Conservation (phyloP, 2,113 vertebrate genomes). For the Pogonocichla stellata region DNA sequence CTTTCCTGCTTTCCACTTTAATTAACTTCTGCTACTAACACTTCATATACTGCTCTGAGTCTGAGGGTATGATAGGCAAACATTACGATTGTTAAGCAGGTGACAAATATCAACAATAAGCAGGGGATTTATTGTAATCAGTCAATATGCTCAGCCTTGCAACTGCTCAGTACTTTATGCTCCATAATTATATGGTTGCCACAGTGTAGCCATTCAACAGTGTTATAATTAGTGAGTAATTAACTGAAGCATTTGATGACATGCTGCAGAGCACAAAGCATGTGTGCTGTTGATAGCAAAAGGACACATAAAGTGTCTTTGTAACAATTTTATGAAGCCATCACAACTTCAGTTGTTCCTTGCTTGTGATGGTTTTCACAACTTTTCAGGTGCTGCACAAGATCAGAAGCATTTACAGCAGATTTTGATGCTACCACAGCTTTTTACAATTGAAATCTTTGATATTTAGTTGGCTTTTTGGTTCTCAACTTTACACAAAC, state of each 20-base stretch:
- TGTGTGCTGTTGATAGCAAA: slow-evolving; percentile 55
- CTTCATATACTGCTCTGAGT: not conserved
- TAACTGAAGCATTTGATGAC: slow-evolving; percentile 73
- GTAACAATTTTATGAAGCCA: slow-evolving; percentile 21
- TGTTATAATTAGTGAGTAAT: slow-evolving; percentile 80
- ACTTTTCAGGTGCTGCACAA: not conserved
- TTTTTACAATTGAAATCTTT: not conserved
- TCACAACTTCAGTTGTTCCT: not conserved
- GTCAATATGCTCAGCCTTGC: slow-evolving; percentile 68
- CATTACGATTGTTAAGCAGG: slow-evolving; percentile 62
- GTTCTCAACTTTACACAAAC: not conserved
- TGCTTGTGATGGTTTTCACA: not conserved
- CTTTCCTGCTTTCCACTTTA: not conserved
- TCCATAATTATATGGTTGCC: slow-evolving; percentile 72
- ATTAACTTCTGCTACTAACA: not conserved
- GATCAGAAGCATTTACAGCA: not conserved
- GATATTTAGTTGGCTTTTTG: not conserved
- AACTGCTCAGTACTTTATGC: slow-evolving; percentile 66
- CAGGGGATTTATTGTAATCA: slow-evolving; percentile 69
- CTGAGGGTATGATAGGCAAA: slow-evolving; percentile 33
- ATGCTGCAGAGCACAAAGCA: slow-evolving; percentile 60
- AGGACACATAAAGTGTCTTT: slow-evolving; percentile 40
- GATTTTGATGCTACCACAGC: not conserved
- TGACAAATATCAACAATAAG: slow-evolving; percentile 70
- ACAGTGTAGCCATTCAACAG: slow-evolving; percentile 73